Percentiles rank a stretch among this genome's conserved stretches.
Conservation (phyloP, 2,888 invertebrate species). For the Idaea straminata region DNA sequence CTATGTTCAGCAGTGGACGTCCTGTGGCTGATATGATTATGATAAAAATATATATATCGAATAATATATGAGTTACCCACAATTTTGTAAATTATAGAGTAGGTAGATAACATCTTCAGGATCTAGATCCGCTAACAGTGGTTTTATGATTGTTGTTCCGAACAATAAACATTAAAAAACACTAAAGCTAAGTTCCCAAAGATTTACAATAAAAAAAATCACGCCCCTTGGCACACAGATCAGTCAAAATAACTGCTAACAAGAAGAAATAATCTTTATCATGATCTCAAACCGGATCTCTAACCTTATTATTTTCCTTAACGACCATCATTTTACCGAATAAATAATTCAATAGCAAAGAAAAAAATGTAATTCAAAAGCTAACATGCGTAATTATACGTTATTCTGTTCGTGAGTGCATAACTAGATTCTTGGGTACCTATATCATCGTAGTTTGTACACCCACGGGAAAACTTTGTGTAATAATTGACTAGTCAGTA, state of each 20-base stretch:
- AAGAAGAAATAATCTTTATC: constrained; percentile 33
- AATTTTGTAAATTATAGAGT: not conserved
- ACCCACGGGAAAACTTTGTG: constrained; percentile 55
- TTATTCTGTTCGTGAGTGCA: constrained; percentile 37
- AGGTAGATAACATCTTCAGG: not conserved
- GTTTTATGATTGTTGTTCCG: not conserved
- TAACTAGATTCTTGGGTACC: constrained; percentile 31
- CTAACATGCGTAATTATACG: constrained; percentile 50
- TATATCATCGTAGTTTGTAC: constrained; percentile 18
- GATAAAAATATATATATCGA: too few relatives aligned
- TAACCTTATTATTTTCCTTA: constrained; percentile 42
- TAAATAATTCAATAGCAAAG: constrained; percentile 52
- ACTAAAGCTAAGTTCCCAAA: constrained; percentile 26
- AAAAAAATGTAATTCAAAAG: constrained; percentile 47
- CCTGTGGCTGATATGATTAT: too few relatives aligned
- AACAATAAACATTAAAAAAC: constrained; percentile 15
- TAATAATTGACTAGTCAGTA: constrained; percentile 59
- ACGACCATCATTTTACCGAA: constrained; percentile 44
- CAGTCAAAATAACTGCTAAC: constrained; percentile 30
- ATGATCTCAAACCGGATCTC: constrained; percentile 46
- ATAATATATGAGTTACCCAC: not conserved
- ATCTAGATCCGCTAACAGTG: not conserved
- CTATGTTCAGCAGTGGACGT: too few relatives aligned
- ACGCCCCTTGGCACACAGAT: constrained; percentile 25
- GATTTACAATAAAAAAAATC: constrained; percentile 25